phyloP scores from a whole-genome alignment of 1,140 invertebrate genomes.

The Palaemon carinicauda region DNA sequence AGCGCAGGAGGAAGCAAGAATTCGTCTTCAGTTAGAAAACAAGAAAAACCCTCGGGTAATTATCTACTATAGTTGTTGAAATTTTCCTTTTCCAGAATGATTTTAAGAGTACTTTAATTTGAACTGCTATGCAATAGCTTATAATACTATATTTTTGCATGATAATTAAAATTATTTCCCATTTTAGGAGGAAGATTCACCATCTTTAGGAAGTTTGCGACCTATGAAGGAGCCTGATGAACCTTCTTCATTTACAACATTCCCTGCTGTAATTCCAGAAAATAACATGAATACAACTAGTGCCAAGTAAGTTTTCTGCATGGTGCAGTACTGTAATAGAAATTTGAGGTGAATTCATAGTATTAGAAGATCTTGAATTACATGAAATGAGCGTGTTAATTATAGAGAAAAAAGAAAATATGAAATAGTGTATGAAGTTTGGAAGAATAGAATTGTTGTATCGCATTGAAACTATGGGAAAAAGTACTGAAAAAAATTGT shows the following conservation, averaged over 20 bases:
- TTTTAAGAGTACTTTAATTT: too few species aligned
- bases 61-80: background rate
- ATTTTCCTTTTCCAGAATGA: too few species aligned
- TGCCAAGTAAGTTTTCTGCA: background rate
- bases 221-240: conserved; percentile 34
- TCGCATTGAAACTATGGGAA: too few species aligned
- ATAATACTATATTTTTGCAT: too few species aligned
- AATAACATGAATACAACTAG: background rate
- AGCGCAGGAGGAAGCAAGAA: conserved; percentile 85
- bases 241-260: conserved; percentile 26
- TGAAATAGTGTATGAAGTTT: background rate
- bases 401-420: background rate
- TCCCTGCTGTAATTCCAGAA: conserved; percentile 33
- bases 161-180: too few species aligned
- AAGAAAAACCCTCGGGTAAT: conserved; percentile 58
- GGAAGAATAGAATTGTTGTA: background rate
- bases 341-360: too few species aligned
- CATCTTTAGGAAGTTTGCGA: conserved; percentile 5
- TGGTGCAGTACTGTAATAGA: too few species aligned
- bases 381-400: too few species aligned
- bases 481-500: background rate
- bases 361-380: too few species aligned
- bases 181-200: conserved; percentile 22
- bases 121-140: too few species aligned
- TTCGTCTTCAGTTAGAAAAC: conserved; percentile 62